These are phyloP conservation scores for Mylabris sibirica DNA, from an alignment of 2,888 invertebrate genomes.

Conservation along the genomic window DNA sequence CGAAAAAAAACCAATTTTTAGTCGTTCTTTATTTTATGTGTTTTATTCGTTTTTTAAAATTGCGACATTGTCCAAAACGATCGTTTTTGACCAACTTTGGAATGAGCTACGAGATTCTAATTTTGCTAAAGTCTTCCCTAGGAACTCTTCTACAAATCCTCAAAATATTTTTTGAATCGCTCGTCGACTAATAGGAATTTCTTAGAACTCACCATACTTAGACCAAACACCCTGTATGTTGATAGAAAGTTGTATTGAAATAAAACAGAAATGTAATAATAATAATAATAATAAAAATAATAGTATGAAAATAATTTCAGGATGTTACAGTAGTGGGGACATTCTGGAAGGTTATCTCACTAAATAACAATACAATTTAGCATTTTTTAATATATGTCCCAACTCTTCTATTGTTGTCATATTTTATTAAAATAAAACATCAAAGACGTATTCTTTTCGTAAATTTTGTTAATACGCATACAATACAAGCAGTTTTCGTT, in stretches of 20 bases:
- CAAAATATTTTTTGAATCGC: too few relatives aligned
- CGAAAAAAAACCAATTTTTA: too few relatives aligned
- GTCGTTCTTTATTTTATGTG: too few relatives aligned
- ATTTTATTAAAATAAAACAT: neutral
- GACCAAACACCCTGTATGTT: too few relatives aligned
- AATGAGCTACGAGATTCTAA: too few relatives aligned
- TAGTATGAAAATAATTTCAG: neutral
- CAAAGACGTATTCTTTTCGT: neutral
- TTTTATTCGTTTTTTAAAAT: too few relatives aligned
- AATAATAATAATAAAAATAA: neutral
- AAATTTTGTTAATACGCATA: neutral
- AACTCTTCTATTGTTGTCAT: neutral
- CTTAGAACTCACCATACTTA: too few relatives aligned
- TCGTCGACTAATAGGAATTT: too few relatives aligned
- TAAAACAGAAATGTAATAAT: neutral
- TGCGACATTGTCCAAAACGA: too few relatives aligned
- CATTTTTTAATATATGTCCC: neutral
- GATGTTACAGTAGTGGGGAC: constrained; percentile 4
- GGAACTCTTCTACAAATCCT: too few relatives aligned
- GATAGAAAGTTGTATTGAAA: constrained; percentile 7
- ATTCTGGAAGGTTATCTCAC: constrained; percentile 10
- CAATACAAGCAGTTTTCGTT: neutral
- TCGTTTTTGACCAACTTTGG: too few relatives aligned
- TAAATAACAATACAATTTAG: neutral
- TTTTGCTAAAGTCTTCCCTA: too few relatives aligned